Base-by-base conservation (phyloP, 1,140 invertebrate species). In the Megalopta genalis region DNA sequence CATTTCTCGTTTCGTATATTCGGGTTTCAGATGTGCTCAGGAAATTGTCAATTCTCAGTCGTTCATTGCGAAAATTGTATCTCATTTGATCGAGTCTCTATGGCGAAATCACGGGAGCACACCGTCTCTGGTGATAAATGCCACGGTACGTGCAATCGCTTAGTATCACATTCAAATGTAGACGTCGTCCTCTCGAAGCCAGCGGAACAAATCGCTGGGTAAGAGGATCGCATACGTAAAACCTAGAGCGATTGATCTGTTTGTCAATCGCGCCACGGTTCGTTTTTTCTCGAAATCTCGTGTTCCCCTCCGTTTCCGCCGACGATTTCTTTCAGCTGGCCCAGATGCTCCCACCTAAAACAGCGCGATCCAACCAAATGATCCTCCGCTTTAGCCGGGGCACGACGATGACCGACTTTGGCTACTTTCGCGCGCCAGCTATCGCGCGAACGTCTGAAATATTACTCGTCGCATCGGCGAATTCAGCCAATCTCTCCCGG, bases 211-310 rank as follows among this genome's bases (percentile, higher is more conserved):
- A 77, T 77, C 67, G 16, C 39, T 18, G 5, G n/a, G 46, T 60
- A 62, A 71, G 57, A 71, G 68, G 60, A 54, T 64, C 76, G 76
- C 59, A 71, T 77, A 77, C 76, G 59, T 71, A 77, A 77, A 77
- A 57, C 32, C 12, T 12, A 5, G 16, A 8, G 57, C 60, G 75
- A 85, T 81, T 83, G 77, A 85, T 79, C 74, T 71, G 77, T 87
- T 87, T 87, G 78, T 87, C 83, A 83, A 65, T 85, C 39, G 49
- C 14, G n/a, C 54, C 71, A 83, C 49, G 54, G 73, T 32, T 63
- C 71, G 60, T 84, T 84, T 83, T 42, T 39, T 57, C 66, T 69
- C 32, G 25, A 32, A 57, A 52, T 10, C 75, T 12, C 42, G 4
- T 5, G 23, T 54, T 68, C 42, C 27, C 66, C 7, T n/a, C 37